These are phyloP conservation scores for Cryptotermes secundus DNA, from an alignment of 1,140 invertebrate genomes.

Conservation along the genomic window DNA sequence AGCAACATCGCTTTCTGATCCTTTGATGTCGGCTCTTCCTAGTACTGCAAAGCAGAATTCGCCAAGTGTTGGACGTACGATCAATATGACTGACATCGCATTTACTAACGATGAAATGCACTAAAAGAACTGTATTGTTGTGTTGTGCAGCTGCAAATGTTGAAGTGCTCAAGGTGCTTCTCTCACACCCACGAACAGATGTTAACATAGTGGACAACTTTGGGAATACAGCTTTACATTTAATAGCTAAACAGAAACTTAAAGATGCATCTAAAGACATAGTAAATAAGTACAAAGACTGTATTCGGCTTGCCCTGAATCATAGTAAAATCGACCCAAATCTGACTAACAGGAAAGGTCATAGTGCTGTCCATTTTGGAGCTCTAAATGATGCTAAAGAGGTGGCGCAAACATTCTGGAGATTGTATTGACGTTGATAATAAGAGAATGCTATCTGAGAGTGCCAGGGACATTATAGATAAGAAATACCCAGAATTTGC, in stretches of 20 bases:
- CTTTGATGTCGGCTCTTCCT: too few relatives aligned
- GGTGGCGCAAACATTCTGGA: not conserved
- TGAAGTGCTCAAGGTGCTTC: slow-evolving; percentile 53
- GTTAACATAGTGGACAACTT: slow-evolving; percentile 61
- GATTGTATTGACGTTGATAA: not conserved
- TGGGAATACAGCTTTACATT: slow-evolving; percentile 61
- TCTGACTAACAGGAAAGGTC: slow-evolving; percentile 39
- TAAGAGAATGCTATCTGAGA: not conserved
- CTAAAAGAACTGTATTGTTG: too few relatives aligned
- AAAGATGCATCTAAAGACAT: not conserved
- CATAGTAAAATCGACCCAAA: slow-evolving; percentile 39
- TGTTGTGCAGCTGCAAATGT: slow-evolving; percentile 57
- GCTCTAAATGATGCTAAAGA: slow-evolving; percentile 45
- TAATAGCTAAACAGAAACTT: slow-evolving; percentile 54
- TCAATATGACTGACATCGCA: too few relatives aligned
- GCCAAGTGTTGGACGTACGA: too few relatives aligned
- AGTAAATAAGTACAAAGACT: not conserved
- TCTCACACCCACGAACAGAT: slow-evolving; percentile 49
- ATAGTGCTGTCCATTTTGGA: slow-evolving; percentile 40
- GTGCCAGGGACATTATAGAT: not conserved
- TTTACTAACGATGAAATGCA: too few relatives aligned
- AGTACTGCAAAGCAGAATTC: too few relatives aligned
- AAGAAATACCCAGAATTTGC: slow-evolving; percentile 19
- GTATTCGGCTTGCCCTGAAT: slow-evolving; percentile 37
- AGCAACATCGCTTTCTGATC: too few relatives aligned